Conservation (phyloP, 2,888 invertebrate species). For the Stenichneumon culpator region DNA sequence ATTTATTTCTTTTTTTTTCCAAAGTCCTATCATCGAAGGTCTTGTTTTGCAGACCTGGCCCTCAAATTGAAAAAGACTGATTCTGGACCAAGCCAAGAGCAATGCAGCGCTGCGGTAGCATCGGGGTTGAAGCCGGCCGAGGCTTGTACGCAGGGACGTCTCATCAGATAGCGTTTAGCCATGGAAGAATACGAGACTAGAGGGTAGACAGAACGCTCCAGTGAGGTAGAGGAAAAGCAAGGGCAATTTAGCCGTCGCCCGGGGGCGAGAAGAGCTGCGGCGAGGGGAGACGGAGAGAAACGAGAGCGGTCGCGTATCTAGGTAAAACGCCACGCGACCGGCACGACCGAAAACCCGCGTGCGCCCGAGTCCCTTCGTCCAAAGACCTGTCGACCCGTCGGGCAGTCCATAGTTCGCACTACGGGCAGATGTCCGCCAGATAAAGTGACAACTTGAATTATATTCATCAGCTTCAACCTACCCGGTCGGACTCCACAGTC, state of each 20-base stretch:
- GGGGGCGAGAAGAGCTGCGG: background rate
- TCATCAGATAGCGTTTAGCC: conserved; percentile 83
- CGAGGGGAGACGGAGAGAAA: conserved; percentile 15
- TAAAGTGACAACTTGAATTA: conserved; percentile 82
- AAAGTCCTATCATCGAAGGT: background rate
- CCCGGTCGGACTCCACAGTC: conserved; percentile 75
- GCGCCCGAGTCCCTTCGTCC: conserved; percentile 70
- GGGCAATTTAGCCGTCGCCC: conserved; percentile 1
- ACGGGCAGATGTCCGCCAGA: conserved; percentile 74
- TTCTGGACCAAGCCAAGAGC: background rate
- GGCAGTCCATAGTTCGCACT: conserved; percentile 68
- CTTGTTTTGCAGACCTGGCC: background rate
- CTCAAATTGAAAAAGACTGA: background rate
- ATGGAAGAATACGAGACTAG: conserved; percentile 60
- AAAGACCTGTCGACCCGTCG: conserved; percentile 79
- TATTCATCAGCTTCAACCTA: conserved; percentile 78
- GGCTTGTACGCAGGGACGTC: conserved; percentile 76
- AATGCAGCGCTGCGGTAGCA: background rate
- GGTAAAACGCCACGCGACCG: conserved; percentile 83
- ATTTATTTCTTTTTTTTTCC: background rate
- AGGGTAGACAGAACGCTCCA: conserved; percentile 1
- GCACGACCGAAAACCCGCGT: conserved; percentile 64
- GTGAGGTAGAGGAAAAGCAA: conserved; percentile 20
- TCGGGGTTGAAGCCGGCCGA: conserved; percentile 42
- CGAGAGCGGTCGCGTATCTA: conserved; percentile 55